Base-by-base conservation (phyloP, 2,888 invertebrate genomes). In the Platerodrilus igneus region DNA sequence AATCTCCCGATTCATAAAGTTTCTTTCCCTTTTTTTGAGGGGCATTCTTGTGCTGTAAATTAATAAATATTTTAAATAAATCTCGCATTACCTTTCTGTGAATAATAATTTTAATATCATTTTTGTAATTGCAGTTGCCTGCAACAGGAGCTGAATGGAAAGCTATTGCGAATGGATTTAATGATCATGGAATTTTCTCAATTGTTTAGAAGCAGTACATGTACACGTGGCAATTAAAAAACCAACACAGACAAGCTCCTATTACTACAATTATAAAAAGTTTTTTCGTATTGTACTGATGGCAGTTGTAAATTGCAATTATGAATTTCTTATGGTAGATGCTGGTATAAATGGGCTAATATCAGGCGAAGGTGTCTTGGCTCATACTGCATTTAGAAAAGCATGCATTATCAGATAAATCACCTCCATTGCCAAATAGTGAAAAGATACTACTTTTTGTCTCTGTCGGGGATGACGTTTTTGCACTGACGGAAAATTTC, bases 381-480 rank as follows among this genome's bases (percentile, higher is more conserved):
- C n/a, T n/a, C n/a, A n/a, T n/a, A n/a, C n/a, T n/a, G n/a, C n/a
- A n/a, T n/a, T n/a, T n/a, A n/a, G n/a, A n/a, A 10, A 55, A 39
- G 17, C 40, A 46, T 28, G 35, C 42, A 14, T 16, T 26, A 25
- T 38, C 51, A 19, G 48, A 46, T 11, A 48, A 46, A 42, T 51
- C 54, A 30, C 25, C 38, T 16, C 13, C 14, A 51, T 10, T 49
- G 43, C 33, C 46, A 42, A 26, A 35, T 30, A 41, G 26, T 21
- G 23, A 37, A 19, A 44, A 45, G 10, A 29, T 31, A 36, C 11
- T 48, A 3, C 54, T 50, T n/a, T n/a, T n/a, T n/a, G n/a, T n/a
- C 52, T n/a, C 45, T 37, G 20, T 51, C 9, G 55, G 51, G 6
- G 52, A 56, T 37, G 53, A 53, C 18, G 55, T 51, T 13, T 56